Evolutionary conservation across 1,140 invertebrate genomes (phyloP).

Genomic region (Hylaeus anthracinus): DNA sequence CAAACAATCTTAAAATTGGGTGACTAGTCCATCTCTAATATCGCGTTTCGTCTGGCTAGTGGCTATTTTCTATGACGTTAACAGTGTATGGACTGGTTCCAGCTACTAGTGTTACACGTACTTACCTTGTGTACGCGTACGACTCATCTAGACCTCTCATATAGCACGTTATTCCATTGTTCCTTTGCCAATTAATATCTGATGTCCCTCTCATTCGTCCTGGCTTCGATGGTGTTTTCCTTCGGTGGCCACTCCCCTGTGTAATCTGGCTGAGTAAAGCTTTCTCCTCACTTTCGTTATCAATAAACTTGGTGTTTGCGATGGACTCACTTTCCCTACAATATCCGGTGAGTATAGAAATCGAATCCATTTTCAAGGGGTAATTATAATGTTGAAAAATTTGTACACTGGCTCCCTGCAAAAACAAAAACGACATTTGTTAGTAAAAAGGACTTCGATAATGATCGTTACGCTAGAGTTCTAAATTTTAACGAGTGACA

Average conservation of each 20-base stretch:
- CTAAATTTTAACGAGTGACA: too few species aligned
- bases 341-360: too few species aligned
- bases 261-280: neutral
- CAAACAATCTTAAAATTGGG: neutral
- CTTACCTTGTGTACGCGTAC: conserved; percentile 3
- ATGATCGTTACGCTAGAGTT: neutral
- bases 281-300: neutral
- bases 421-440: neutral
- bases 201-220: neutral
- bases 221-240: neutral
- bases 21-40: neutral
- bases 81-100: neutral
- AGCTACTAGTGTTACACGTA: neutral
- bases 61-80: neutral
- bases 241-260: neutral
- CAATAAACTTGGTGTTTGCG: neutral
- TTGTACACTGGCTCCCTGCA: neutral
- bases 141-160: conserved; percentile 19
- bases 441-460: neutral
- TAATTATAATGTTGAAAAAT: neutral
- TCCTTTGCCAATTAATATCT: conserved; percentile 29
- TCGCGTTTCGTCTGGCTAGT: neutral
- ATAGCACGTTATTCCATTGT: conserved; percentile 29
- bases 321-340: neutral
- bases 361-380: neutral